These are phyloP conservation scores for Rhinoptilus africanus DNA, from an alignment of 2,113 vertebrate genomes.

Conservation along the genomic window DNA sequence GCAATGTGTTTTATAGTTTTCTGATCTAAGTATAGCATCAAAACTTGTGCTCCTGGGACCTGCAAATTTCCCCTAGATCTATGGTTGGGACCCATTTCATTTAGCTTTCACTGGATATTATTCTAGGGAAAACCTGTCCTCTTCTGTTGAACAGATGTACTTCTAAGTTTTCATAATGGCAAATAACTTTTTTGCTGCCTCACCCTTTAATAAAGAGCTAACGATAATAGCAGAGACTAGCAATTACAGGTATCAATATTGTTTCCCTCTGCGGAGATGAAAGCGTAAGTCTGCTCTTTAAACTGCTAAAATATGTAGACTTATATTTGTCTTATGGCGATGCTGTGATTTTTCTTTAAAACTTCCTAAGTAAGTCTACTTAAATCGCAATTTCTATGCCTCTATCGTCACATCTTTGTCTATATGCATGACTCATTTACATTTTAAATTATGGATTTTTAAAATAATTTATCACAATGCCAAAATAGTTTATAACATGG, in stretches of 20 bases:
- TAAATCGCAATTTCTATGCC: neutral
- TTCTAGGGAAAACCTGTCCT: neutral
- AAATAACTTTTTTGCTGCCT: neutral
- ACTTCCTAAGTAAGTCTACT: neutral
- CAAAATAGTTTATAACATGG: neutral
- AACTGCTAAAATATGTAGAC: neutral
- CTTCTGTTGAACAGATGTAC: neutral
- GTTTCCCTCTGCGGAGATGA: neutral
- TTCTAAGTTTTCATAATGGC: neutral
- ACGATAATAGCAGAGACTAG: neutral
- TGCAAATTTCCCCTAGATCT: neutral
- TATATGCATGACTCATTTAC: neutral
- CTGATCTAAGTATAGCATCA: neutral
- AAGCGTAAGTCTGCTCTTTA: neutral
- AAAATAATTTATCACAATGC: neutral
- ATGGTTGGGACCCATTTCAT: neutral
- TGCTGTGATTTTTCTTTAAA: neutral
- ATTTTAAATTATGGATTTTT: neutral
- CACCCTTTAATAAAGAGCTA: neutral
- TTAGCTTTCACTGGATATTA: neutral
- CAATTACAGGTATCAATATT: neutral
- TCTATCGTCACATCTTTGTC: neutral
- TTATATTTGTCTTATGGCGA: neutral
- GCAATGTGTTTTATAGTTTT: neutral
- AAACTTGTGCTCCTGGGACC: neutral